Evolutionary conservation across 1,140 invertebrate species (phyloP), one percentile per base, ranked within the genome.

Genomic region (Drosophila mayri): DNA sequence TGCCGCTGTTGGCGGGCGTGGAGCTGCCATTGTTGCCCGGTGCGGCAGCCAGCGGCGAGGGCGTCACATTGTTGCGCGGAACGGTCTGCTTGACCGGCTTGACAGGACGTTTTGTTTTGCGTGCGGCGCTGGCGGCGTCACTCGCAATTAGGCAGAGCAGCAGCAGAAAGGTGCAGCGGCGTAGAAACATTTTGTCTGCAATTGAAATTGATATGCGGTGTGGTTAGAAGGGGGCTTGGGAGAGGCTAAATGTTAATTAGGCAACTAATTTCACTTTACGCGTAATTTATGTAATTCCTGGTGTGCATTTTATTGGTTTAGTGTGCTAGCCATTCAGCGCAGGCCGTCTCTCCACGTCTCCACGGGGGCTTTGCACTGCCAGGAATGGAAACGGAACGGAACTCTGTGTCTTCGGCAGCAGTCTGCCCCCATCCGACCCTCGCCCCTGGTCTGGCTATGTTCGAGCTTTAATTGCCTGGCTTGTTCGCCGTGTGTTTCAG

Each of bases 41-140:
- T 28, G 81, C 68, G 25, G 66, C 66, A 37, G 76, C 66, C 28
- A 74, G 65, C 37, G 81, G 81, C 63, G 87, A 68, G 59, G 91
- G 91, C 79, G 91, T 91, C 55, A 90, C 84, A 80, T 92, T 92
- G 63, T 68, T 92, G 73, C 91, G 91, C 68, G 91, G 87, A 78
- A 90, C 76, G 43, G 91, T 92, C 68, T 87, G 84, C 77, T 92
- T 92, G 73, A 90, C 91, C 70, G 91, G 91, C 87, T 92, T 92
- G 70, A 92, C 91, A 79, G 91, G 91, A 92, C 91, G 91, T 80
- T 92, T 92, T 58, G 87, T 92, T 81, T 92, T 92, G 75, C 91
- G 91, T 72, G 88, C 91, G 57, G 91, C 91, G 57, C 76, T 84
- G 58, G 80, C 91, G 50, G 84, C 91, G 70, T 85, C 79, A 82